Evolutionary conservation across 1,140 invertebrate genomes (phyloP).

Genomic region (Polypedilum pembai): DNA sequence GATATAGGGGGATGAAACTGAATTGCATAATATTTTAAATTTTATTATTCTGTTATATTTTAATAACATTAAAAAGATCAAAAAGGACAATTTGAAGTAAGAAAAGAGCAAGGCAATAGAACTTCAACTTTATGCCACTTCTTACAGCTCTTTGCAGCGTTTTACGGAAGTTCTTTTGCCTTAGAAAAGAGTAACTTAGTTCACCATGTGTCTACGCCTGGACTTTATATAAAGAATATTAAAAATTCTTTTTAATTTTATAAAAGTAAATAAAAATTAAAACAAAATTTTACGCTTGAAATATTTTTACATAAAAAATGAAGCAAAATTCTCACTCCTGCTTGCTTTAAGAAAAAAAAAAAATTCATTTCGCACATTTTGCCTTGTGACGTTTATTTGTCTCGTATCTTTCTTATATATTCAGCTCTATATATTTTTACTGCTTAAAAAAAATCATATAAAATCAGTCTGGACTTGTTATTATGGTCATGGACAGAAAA

Average conservation of each 20-base stretch:
- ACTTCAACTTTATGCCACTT: too few relatives aligned
- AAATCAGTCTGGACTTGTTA: background rate
- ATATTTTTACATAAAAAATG: background rate
- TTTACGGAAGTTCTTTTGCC: too few relatives aligned
- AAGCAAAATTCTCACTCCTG: background rate
- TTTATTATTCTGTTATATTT: too few relatives aligned
- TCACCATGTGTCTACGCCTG: too few relatives aligned
- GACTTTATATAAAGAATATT: too few relatives aligned
- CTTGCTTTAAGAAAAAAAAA: background rate
- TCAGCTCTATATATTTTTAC: background rate
- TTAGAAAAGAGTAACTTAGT: too few relatives aligned
- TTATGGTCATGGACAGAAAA: slow-evolving; percentile 9
- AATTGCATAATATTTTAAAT: too few relatives aligned
- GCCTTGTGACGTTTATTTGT: background rate
- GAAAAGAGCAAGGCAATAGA: too few relatives aligned
- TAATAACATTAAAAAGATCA: too few relatives aligned
- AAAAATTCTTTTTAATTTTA: background rate
- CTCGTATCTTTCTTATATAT: background rate
- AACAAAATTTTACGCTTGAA: background rate
- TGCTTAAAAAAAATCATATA: background rate
- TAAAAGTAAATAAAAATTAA: background rate
- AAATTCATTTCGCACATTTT: background rate
- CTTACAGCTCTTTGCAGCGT: too few relatives aligned
- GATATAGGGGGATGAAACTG: too few relatives aligned
- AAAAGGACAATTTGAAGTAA: too few relatives aligned